Evolutionary conservation across 23 tunicate genomes (phyloP).

Genomic region (Trididemnum clinides): DNA sequence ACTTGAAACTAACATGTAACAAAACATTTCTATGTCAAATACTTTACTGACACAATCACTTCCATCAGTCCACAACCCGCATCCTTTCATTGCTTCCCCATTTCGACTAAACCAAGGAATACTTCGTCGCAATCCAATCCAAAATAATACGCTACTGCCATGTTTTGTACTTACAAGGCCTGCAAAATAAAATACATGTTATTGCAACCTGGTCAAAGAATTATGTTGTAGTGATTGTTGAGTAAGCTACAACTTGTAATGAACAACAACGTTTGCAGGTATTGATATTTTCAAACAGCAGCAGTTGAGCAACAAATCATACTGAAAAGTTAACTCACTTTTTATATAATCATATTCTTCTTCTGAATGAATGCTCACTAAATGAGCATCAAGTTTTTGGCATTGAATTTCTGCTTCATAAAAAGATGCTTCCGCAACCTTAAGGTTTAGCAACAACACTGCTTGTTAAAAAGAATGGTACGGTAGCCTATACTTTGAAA

Average conservation of each 20-base stretch:
- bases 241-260: no score
- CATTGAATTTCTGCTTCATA: slow-evolving; percentile 57
- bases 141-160: background rate
- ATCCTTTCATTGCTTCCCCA: slow-evolving; percentile 5
- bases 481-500: no score
- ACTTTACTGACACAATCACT: slow-evolving; percentile 4
- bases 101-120: background rate
- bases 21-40: no score
- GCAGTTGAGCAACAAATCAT: no score
- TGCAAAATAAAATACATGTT: background rate
- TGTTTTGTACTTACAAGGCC: background rate
- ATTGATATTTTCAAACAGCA: no score
- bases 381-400: slow-evolving; percentile 26
- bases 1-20: no score
- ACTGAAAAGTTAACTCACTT: no score
- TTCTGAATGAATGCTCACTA: slow-evolving; percentile 34
- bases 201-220: no score
- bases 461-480: no score
- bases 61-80: slow-evolving; percentile 47
- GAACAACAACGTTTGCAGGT: no score
- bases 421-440: slow-evolving; percentile 16
- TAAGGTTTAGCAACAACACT: no score
- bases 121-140: slow-evolving; percentile 31
- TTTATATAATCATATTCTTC: slow-evolving; percentile 13
- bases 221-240: no score